Evolutionary conservation across 2,888 invertebrate species (phyloP), one percentile per base, ranked within the genome.

Genomic region (Xylota segnis): DNA sequence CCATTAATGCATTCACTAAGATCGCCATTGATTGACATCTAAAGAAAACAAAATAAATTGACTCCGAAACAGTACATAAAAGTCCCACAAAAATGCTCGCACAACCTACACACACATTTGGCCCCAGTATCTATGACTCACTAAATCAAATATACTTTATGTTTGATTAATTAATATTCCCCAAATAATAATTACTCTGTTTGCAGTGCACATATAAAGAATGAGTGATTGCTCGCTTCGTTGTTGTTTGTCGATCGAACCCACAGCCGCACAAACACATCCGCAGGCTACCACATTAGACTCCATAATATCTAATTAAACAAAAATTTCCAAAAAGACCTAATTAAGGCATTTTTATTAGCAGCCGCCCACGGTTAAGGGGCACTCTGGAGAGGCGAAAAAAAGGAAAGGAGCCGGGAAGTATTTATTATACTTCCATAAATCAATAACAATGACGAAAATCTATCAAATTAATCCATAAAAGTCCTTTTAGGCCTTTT

Each of bases 361-460:
- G 63, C 54, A 50, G 52, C 14, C 61, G 40, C 40, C 52, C 27
- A 27, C 40, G n/a, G 4, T 27, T 18, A 18, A 4, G 16, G 29
- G 14, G 37, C 52, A 59, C 52, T 14, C 18, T 16, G 23, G 47
- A 14, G 34, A n/a, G 29, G n/a, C 9, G 9, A 68, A 27, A 75
- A 34, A 70, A 40, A 9, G n/a, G 37, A 61, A 52, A 5, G 27
- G 40, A 63, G 9, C 63, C 50, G 58, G 45, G 56, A 59, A 66
- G 56, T 78, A 72, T 78, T 78, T 77, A 66, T 54, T 72, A 72
- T 61, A 18, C 72, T 59, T 63, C 61, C 68, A 63, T 75, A 79
- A 84, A 84, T 84, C 79, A 79, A 74, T 84, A 84, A 63, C 50
- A 79, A 70, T 77, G 83, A 84, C 70, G 79, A 63, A 79, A 79